phyloP scores from a whole-genome alignment of 2,113 vertebrate species.

The Albula glossodonta region DNA sequence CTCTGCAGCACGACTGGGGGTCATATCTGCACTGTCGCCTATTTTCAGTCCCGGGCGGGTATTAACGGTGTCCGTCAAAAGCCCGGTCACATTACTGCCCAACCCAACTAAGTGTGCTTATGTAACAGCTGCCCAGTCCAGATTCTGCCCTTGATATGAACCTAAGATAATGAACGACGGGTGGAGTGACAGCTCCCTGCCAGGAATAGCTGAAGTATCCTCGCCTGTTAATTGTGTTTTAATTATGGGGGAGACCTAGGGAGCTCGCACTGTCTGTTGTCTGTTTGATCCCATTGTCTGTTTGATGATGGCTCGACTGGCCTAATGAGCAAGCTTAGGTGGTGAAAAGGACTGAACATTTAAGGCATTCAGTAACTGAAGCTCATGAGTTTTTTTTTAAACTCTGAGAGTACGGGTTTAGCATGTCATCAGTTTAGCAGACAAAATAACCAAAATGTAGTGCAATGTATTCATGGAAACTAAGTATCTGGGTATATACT shows the following conservation, averaged over 20 bases:
- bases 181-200: constrained; percentile 56
- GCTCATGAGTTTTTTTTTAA: not conserved
- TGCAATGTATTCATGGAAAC: not conserved
- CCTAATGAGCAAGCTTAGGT: constrained; percentile 43
- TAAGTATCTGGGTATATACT: not conserved
- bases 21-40: constrained; percentile 3
- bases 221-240: constrained; percentile 53
- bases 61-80: not conserved
- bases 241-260: constrained; percentile 30
- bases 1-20: constrained; percentile 22
- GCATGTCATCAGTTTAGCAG: too few relatives aligned
- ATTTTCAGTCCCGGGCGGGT: not conserved
- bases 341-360: constrained; percentile 20
- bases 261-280: constrained; percentile 41
- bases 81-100: not conserved
- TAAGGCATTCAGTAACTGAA: not conserved
- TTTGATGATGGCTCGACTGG: constrained; percentile 45
- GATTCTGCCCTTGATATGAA: constrained; percentile 41
- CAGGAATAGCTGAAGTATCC: constrained; percentile 52
- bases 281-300: constrained; percentile 36
- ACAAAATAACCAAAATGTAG: not conserved
- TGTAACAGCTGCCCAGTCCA: constrained; percentile 58
- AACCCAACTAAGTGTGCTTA: constrained; percentile 37
- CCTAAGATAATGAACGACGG: constrained; percentile 43
- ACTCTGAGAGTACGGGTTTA: not conserved